A percentile compares a stretch with the other conserved stretches of the same genome.
Conservation (phyloP, 2,888 invertebrate species). For the Homarus gammarus region DNA sequence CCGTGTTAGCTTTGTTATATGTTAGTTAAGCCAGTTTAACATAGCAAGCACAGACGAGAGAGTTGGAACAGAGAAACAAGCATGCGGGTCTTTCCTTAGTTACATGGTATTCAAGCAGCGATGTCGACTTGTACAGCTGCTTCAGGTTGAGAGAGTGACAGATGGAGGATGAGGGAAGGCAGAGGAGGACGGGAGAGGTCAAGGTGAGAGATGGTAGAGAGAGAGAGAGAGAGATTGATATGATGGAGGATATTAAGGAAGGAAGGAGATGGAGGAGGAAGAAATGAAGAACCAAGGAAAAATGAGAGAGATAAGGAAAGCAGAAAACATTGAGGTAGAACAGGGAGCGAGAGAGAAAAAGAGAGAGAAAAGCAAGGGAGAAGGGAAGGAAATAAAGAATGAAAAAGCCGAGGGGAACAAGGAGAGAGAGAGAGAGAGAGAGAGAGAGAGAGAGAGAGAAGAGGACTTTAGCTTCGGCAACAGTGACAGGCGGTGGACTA, state of each 20-base stretch:
- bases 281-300: conserved; percentile 31
- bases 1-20: no score
- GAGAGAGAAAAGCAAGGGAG: neutral
- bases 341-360: conserved; percentile 38
- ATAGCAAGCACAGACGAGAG: no score
- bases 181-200: no score
- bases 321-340: conserved; percentile 7
- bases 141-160: no score
- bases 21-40: no score
- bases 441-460: neutral
- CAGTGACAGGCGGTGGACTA: conserved; percentile 52
- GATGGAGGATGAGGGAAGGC: no score
- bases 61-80: no score
- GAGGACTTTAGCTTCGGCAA: conserved; percentile 24
- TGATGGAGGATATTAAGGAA: conserved; percentile 1
- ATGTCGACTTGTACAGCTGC: no score
- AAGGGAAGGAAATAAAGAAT: neutral
- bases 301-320: neutral
- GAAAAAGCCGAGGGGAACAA: conserved; percentile 20
- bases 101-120: no score
- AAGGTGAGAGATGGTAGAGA: no score
- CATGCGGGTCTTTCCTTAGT: no score
- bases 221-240: conserved; percentile 1
- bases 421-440: neutral
- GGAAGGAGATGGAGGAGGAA: conserved; percentile 47